Evolutionary conservation across 2,113 vertebrate species (phyloP).

Genomic region (Psittacus erithacus): DNA sequence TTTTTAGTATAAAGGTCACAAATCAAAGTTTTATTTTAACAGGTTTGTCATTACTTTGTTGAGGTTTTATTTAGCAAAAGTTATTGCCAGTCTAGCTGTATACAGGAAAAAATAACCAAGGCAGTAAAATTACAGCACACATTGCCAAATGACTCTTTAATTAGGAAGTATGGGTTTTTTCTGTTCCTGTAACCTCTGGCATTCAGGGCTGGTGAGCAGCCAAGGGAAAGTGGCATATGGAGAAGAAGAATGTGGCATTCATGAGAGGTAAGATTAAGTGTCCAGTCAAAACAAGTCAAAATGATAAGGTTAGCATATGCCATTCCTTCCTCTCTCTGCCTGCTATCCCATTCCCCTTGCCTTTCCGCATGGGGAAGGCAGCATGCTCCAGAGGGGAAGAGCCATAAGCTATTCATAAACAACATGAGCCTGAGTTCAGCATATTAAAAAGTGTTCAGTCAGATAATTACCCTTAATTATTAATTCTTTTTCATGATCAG

Average conservation of each 20-base stretch:
- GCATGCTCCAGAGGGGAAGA: neutral
- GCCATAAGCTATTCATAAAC: neutral
- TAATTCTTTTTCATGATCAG: constrained; percentile 14
- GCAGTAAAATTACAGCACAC: neutral
- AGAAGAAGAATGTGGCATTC: neutral
- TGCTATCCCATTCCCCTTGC: neutral
- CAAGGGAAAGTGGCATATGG: neutral
- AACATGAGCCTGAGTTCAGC: neutral
- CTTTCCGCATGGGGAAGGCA: neutral
- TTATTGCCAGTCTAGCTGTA: neutral
- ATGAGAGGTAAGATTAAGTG: neutral
- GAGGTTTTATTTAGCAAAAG: neutral
- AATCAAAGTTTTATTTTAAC: neutral
- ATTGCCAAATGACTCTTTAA: neutral
- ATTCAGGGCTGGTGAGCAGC: constrained; percentile 1
- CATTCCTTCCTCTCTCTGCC: neutral
- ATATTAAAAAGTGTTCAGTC: constrained; percentile 29
- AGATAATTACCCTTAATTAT: constrained; percentile 56
- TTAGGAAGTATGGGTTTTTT: neutral
- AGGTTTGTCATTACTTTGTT: neutral
- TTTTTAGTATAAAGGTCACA: constrained; percentile 5
- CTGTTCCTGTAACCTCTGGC: neutral
- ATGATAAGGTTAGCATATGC: neutral
- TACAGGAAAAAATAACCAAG: neutral
- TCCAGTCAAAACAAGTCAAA: constrained; percentile 25